Evolutionary conservation across 2,888 invertebrate species (phyloP), one percentile per base, ranked within the genome.

Genomic region (Dexiosoma caninum): DNA sequence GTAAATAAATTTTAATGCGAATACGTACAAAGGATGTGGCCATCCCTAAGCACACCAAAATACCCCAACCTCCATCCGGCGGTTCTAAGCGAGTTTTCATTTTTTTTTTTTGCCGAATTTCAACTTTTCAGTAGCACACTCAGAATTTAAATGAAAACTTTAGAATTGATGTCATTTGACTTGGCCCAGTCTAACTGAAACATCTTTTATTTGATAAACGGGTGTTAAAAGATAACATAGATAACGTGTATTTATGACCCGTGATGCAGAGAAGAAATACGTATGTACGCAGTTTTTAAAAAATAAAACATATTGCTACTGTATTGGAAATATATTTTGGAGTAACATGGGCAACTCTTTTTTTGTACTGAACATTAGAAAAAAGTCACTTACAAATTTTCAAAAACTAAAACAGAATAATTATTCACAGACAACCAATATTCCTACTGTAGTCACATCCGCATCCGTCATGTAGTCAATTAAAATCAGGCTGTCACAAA

Each of bases 31-130:
- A 94, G 44, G 94, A 93, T 79, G 95, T 88, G 83, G 94, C 93
- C 86, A 95, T 93, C 19, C 95, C 95, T 9, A 95, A 85, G 37
- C 94, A 94, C 12, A 96, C 92, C 62, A 95, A 89, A 88, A 95
- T 95, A 0, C 95, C 96, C 95, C 95, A 96, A 0, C 95, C 95
- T 4, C 96, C 95, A 84, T 95, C 95, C 0, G 95, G 95, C 1
- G 94, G 85, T 49, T 87, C 89, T 27, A 86, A 72, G 67, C 83
- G 80, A 51, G 64, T 85, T 66, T 82, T 70, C 4, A n/a, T 44
- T 16, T 19, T 77, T 83, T 83, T 83, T 84, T 55, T 40, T 77
- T 76, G n/a, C 14, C 21, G 27, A n/a, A 35, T 49, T 40, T 44
- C 44, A 74, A 10, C 14, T 14, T 75, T 59, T 23, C 55, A 21